Conservation (phyloP, 2,113 vertebrate genomes). For the Emydura subglobosa region DNA sequence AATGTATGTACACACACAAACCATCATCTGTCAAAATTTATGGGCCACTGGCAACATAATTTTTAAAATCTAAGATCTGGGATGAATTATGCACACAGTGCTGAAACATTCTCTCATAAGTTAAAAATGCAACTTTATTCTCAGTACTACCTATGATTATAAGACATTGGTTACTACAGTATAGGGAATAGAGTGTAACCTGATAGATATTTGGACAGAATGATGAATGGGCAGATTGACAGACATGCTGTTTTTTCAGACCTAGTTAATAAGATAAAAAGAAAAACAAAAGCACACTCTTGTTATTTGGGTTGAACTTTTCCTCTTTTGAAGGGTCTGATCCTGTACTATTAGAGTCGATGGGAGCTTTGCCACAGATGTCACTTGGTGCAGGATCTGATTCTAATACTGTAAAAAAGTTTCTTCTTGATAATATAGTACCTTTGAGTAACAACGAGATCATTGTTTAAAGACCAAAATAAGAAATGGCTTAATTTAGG, state of each 20-base stretch:
- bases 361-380: background rate
- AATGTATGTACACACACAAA: background rate
- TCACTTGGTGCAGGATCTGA: background rate
- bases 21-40: background rate
- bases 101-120: background rate
- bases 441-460: background rate
- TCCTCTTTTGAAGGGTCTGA: background rate
- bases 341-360: background rate
- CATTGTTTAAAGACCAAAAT: background rate
- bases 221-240: background rate
- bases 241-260: background rate
- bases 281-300: background rate
- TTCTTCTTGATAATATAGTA: background rate
- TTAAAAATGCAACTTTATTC: background rate
- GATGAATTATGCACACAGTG: background rate
- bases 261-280: background rate
- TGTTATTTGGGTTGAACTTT: background rate
- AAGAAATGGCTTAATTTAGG: background rate
- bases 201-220: background rate
- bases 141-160: background rate
- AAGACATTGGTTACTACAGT: background rate
- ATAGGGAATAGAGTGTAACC: background rate
- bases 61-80: background rate
- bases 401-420: background rate
- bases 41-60: background rate